Conservation (phyloP, 2,797 vertebrate species). For the Micrastur ruficollis region DNA sequence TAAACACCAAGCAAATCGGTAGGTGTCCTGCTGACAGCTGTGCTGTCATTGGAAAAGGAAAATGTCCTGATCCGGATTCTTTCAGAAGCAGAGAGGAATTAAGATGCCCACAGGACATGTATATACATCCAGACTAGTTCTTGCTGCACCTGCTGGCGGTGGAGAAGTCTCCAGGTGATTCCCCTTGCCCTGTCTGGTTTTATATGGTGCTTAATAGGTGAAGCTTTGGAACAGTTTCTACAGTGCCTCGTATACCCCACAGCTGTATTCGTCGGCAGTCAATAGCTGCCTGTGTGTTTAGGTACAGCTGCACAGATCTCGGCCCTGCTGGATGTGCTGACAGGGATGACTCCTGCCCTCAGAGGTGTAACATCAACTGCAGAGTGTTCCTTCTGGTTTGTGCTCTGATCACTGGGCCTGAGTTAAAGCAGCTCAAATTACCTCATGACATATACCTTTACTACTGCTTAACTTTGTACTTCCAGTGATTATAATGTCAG, state of each 20-base stretch:
- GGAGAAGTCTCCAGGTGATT: not conserved
- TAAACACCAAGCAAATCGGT: not conserved
- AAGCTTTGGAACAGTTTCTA: not conserved
- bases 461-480: not conserved
- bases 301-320: not conserved
- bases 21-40: constrained; percentile 1
- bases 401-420: not conserved
- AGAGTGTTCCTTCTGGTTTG: not conserved
- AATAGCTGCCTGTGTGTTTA: not conserved
- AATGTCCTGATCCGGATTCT: not conserved
- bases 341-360: not conserved
- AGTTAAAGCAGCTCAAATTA: not conserved
- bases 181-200: not conserved
- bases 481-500: not conserved
- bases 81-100: not conserved
- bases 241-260: not conserved
- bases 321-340: not conserved
- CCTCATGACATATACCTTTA: not conserved
- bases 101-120: not conserved
- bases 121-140: not conserved
- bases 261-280: not conserved
- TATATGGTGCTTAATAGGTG: not conserved
- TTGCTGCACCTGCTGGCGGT: not conserved
- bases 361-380: not conserved
- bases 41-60: not conserved